Percentiles rank a stretch among this genome's conserved stretches.
phyloP scores from a whole-genome alignment of 1,140 invertebrate species.

The Anastrepha ludens region DNA sequence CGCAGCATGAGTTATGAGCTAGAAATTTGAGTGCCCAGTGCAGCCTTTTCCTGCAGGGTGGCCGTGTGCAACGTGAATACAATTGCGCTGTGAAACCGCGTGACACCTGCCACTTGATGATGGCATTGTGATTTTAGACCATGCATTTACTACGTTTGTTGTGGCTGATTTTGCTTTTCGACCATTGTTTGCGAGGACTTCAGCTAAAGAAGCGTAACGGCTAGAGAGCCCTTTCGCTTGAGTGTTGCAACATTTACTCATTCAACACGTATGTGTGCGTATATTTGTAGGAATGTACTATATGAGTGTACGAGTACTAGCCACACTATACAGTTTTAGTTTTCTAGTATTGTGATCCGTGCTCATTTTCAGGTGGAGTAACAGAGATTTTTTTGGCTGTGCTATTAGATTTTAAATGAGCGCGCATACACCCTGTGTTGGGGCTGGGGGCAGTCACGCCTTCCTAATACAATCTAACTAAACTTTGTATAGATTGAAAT shows the following conservation, averaged over 20 bases:
- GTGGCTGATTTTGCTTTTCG: neutral
- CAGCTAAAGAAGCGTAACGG: conserved; percentile 27
- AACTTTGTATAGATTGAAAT: no score
- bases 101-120: conserved; percentile 47
- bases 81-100: conserved; percentile 16
- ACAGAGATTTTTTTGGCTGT: no score
- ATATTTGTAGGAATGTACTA: no score
- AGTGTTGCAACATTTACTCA: neutral
- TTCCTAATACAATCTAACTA: no score
- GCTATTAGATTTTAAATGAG: no score
- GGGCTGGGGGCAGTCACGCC: no score
- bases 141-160: neutral
- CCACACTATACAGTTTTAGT: no score
- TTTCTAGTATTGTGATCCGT: no score
- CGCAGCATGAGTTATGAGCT: neutral
- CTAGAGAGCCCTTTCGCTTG: conserved; percentile 23
- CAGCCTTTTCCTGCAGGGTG: neutral
- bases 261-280: neutral
- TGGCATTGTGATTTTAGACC: conserved; percentile 24
- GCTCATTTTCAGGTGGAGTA: no score
- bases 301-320: no score
- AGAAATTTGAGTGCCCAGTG: neutral
- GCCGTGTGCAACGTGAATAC: neutral
- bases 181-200: conserved; percentile 27
- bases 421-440: no score